Evolutionary conservation across 2,888 invertebrate species (phyloP), one percentile per base, ranked within the genome.

Genomic region (Axea sp.): DNA sequence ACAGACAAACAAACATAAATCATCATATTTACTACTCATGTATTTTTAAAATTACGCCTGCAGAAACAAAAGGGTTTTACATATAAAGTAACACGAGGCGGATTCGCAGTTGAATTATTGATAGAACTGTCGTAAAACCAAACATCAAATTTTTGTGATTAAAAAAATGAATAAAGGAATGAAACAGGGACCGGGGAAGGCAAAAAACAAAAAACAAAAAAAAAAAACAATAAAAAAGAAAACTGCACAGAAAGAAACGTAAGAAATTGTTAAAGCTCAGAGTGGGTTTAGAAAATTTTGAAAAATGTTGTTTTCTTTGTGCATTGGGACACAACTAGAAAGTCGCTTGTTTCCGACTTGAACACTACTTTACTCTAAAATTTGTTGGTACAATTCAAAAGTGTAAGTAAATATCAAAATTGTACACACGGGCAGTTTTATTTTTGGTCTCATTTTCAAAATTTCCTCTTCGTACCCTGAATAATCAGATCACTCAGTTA

Each of bases 401-500:
- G 26, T 26, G 30, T 43, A 41, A 22, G 31, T 31, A 45, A 26
- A 35, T 47, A 35, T 67, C 31, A 45, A 49, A 67, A 31, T 57
- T 26, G 62, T 31, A 24, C 55, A 12, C 35, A 31, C 31, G 7
- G 65, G 65, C 65, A 65, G 65, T 65, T 45, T 65, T 37, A 9
- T 11, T 45, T 55, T 53, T 65, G 65, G 55, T 65, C 55, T 55
- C 14, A 15, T 19, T 45, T 64, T 43, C 14, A 33, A 43, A 39
- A 41, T 41, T 41, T 53, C 28, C 7, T 51, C n/a, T n/a, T n/a
- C n/a, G n/a, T n/a, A n/a, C n/a, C n/a, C n/a, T n/a, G n/a, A n/a
- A n/a, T n/a, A n/a, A n/a, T n/a, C n/a, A n/a, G n/a, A n/a, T n/a
- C n/a, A n/a, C n/a, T n/a, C n/a, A n/a, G n/a, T n/a, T n/a, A n/a